Percentiles rank a stretch among this genome's conserved stretches.
phyloP scores from a whole-genome alignment of 2,797 vertebrate genomes.

The Mus spretus region DNA sequence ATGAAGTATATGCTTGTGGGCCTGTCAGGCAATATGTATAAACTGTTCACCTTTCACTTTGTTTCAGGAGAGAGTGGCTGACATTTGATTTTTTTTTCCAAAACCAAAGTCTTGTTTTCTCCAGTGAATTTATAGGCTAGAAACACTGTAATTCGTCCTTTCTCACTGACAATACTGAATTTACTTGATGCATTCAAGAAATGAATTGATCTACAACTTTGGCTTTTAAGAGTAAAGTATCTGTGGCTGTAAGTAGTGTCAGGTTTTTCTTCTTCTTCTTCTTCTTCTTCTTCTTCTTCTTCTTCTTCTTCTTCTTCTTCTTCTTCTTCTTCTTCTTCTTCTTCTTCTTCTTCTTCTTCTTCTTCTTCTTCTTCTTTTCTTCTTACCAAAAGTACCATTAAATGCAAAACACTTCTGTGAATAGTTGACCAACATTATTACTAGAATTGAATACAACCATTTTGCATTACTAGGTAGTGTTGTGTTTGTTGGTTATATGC shows the following conservation, averaged over 20 bases:
- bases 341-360: neutral
- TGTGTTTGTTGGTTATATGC: neutral
- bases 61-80: conserved; percentile 86
- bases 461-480: neutral
- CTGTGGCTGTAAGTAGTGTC: neutral
- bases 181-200: conserved; percentile 73
- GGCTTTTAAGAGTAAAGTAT: conserved; percentile 43
- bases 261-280: neutral
- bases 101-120: conserved; percentile 76
- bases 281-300: neutral
- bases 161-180: conserved; percentile 69
- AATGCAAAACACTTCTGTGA: neutral
- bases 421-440: neutral
- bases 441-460: neutral
- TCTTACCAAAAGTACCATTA: neutral
- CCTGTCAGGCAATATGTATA: conserved; percentile 92
- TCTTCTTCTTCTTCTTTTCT: neutral
- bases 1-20: conserved; percentile 91
- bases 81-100: conserved; percentile 82
- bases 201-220: neutral
- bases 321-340: neutral
- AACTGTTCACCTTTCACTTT: conserved; percentile 89
- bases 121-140: conserved; percentile 72
- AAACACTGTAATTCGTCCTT: conserved; percentile 62
- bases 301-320: neutral